Evolutionary conservation across 2,888 invertebrate genomes (phyloP).

Genomic region (Clivina fossor): DNA sequence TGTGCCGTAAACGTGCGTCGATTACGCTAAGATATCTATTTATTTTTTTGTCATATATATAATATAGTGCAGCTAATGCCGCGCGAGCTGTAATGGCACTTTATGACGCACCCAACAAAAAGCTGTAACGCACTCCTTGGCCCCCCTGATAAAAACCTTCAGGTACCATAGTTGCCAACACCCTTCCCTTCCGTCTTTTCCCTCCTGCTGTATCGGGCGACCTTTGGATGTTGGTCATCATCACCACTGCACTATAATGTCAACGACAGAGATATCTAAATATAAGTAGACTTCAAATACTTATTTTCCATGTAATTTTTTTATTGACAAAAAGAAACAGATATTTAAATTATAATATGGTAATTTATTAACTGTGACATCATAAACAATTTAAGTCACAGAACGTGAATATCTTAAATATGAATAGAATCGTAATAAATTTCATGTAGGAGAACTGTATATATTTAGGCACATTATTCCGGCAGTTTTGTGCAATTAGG

Average conservation of each 20-base stretch:
- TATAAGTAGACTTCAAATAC: not conserved
- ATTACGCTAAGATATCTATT: too few relatives aligned
- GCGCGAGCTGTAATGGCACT: constrained; percentile 28
- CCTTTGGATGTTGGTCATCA: too few relatives aligned
- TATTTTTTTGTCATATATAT: too few relatives aligned
- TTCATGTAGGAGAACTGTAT: too few relatives aligned
- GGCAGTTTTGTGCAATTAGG: not conserved
- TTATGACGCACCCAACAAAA: constrained; percentile 35
- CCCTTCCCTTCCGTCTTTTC: constrained; percentile 30
- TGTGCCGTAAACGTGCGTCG: constrained; percentile 13
- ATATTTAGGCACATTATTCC: too few relatives aligned
- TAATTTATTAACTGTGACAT: not conserved
- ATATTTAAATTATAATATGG: too few relatives aligned
- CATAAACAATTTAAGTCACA: too few relatives aligned
- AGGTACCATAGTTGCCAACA: constrained; percentile 34
- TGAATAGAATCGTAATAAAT: too few relatives aligned
- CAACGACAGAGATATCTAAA: not conserved
- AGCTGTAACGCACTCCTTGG: constrained; percentile 33
- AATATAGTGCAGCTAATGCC: constrained; percentile 18
- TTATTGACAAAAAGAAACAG: too few relatives aligned
- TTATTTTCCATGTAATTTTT: not conserved
- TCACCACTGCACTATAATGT: not conserved
- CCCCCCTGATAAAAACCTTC: too few relatives aligned
- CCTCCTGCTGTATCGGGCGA: constrained; percentile 17
- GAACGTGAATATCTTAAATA: too few relatives aligned